A percentile compares a stretch with the other conserved stretches of the same genome.
These are phyloP conservation scores for Dicrurus megarhynchus DNA, from an alignment of 2,113 vertebrate genomes.

Conservation along the genomic window DNA sequence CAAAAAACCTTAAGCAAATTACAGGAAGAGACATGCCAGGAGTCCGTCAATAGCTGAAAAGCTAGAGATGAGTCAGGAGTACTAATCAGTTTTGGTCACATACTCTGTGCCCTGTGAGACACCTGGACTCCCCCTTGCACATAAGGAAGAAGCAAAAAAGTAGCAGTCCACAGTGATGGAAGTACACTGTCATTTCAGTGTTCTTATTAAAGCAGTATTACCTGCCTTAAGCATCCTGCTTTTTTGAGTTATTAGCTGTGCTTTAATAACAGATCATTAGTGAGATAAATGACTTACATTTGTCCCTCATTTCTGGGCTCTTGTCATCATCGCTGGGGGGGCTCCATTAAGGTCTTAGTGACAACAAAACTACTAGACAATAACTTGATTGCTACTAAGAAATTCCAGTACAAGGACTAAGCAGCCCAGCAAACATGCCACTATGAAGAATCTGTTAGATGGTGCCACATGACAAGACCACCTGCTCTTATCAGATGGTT, in stretches of 20 bases:
- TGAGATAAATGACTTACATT: neutral
- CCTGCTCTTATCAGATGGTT: neutral
- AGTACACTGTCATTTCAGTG: neutral
- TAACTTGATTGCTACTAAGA: neutral
- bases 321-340: neutral
- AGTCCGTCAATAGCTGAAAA: neutral
- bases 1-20: neutral
- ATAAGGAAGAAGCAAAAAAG: neutral
- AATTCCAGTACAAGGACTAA: neutral
- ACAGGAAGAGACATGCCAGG: neutral
- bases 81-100: neutral
- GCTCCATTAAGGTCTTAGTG: neutral
- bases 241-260: neutral
- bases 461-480: neutral
- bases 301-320: neutral
- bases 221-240: neutral
- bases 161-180: neutral
- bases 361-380: neutral
- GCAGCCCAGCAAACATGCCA: neutral
- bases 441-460: neutral
- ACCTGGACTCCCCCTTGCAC: neutral
- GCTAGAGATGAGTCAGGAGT: neutral
- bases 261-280: neutral
- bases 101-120: neutral
- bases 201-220: neutral